Conservation (phyloP, 2,888 invertebrate genomes). For the Ephialtes manifestator region DNA sequence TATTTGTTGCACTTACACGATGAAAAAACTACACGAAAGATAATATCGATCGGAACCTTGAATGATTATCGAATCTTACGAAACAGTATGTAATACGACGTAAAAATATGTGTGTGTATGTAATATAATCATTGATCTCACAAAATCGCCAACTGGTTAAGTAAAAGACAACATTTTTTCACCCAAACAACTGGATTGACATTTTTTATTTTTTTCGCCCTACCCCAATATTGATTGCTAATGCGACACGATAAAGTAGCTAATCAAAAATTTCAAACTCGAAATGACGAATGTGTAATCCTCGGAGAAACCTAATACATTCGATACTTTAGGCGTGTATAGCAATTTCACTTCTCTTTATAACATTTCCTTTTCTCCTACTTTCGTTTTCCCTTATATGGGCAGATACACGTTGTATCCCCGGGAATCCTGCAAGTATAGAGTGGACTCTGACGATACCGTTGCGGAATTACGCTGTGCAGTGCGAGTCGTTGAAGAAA, state of each 20-base stretch:
- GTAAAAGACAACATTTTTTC: no score
- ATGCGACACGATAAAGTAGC: neutral
- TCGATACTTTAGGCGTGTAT: conserved; percentile 12
- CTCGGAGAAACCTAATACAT: conserved; percentile 28
- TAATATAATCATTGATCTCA: no score
- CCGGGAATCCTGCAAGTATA: conserved; percentile 28
- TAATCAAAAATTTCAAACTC: neutral
- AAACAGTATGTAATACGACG: no score
- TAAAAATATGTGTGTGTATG: no score
- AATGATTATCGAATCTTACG: no score
- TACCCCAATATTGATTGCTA: neutral
- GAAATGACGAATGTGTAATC: neutral
- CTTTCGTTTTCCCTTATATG: conserved; percentile 19
- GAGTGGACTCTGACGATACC: conserved; percentile 30
- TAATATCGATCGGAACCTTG: no score
- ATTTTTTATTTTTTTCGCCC: no score
- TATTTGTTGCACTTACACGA: neutral
- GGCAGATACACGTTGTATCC: conserved; percentile 30
- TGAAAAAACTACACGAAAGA: no score
- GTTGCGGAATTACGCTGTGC: conserved; percentile 34
- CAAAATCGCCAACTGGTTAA: no score
- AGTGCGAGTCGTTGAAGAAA: neutral
- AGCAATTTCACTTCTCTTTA: conserved; percentile 39
- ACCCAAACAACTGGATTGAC: no score
- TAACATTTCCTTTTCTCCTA: conserved; percentile 25